Base-by-base conservation (phyloP, 1,140 invertebrate genomes). In the Drosophila melanica region DNA sequence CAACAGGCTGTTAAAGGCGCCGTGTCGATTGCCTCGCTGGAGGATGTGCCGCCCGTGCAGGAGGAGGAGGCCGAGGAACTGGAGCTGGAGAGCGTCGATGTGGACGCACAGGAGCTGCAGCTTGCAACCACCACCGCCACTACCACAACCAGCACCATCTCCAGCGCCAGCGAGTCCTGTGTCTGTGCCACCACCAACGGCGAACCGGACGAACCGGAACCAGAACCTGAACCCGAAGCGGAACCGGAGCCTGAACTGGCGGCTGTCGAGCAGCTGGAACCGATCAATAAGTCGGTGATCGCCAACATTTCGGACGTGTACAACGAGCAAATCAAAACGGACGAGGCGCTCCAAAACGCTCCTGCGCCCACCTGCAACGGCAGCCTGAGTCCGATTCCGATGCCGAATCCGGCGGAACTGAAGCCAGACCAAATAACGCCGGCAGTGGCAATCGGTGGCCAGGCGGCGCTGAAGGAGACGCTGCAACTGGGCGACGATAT, bases 291-390 rank as follows among this genome's bases (percentile, higher is more conserved):
- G 6, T 90, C 84, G 12, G 85, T 89, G 30, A 90, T 91, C 54
- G 85, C 91, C 50, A 92, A 89, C 53, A 92, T 92, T 30, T 90
- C 90, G 23, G 91, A 92, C 76, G 91, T 92, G 23, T 92, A 92
- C 70, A 92, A 92, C 60, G 86, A 90, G 72, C 91, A 92, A 65
- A 90, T 92, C 48, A 90, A 90, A 69, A 82, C 82, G 6, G 86
- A 92, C 58, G 71, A 79, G 48, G 89, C 59, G 16, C 57, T 75
- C 45, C 63, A 85, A 51, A 75, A 58, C 4, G 39, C 51, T 47
- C 55, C 39, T 10, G 59, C 67, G 3, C 10, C 63, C 37, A 75
- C 33, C n/a, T 93, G 93, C 72, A 92, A 93, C 59, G 92, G 92
- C 14, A 87, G 57, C 39, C 50, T 72, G 23, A 69, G 76, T 55